Conservation (phyloP, 2,113 vertebrate genomes). For the Pholis gunnellus region DNA sequence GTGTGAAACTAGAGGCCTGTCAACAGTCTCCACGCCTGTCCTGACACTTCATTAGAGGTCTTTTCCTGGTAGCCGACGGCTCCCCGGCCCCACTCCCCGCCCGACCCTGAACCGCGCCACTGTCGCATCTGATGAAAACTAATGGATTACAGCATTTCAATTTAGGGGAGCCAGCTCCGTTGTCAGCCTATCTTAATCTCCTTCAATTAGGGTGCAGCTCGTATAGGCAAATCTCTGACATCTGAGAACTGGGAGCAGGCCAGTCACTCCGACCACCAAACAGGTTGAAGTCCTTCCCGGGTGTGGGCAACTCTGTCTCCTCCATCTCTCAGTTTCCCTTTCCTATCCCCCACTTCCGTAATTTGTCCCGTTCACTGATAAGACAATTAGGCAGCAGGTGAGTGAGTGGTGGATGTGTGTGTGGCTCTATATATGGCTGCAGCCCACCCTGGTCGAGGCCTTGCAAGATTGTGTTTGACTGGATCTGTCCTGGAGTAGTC, state of each 20-base stretch:
- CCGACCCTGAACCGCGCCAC: slow-evolving; percentile 39
- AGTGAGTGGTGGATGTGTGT: slow-evolving; percentile 34
- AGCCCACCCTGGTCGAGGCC: slow-evolving; percentile 64
- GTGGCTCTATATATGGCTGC: slow-evolving; percentile 52
- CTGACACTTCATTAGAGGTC: slow-evolving; percentile 81
- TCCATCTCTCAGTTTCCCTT: slow-evolving; percentile 54
- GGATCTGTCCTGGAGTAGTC: slow-evolving; percentile 59
- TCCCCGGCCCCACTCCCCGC: slow-evolving; percentile 20
- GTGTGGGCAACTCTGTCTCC: slow-evolving; percentile 37
- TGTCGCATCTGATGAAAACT: slow-evolving; percentile 81
- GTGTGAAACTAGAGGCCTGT: slow-evolving; percentile 77
- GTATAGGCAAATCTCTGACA: slow-evolving; percentile 83
- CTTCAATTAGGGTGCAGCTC: slow-evolving; percentile 82
- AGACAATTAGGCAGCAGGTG: slow-evolving; percentile 76
- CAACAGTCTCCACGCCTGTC: slow-evolving; percentile 60
- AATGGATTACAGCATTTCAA: slow-evolving; percentile 83
- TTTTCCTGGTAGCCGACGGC: slow-evolving; percentile 71
- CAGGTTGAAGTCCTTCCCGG: slow-evolving; percentile 74
- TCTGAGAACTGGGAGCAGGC: slow-evolving; percentile 76
- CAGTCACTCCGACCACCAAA: slow-evolving; percentile 77
- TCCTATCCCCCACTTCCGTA: slow-evolving; percentile 75
- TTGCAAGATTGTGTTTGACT: slow-evolving; percentile 33
- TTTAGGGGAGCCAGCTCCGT: slow-evolving; percentile 71
- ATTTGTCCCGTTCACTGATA: slow-evolving; percentile 83
- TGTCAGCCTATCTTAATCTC: slow-evolving; percentile 84